These are phyloP conservation scores for Allacma fusca DNA, from an alignment of 2,888 invertebrate genomes.

Conservation along the genomic window DNA sequence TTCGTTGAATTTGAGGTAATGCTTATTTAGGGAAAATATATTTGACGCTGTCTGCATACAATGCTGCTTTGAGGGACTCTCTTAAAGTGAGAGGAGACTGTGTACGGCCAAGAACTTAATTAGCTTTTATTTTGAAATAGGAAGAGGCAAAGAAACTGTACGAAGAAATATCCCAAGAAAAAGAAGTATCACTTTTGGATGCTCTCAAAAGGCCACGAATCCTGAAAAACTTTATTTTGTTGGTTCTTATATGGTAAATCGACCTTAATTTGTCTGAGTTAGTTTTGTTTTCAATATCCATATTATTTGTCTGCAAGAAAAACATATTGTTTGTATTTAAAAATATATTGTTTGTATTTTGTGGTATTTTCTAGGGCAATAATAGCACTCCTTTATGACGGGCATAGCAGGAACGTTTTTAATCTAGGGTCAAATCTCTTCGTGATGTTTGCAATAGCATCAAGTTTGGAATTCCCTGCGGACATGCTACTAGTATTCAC, in stretches of 20 bases:
- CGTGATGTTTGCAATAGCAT: slow-evolving; percentile 68
- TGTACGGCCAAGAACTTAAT: no score
- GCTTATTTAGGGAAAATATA: no score
- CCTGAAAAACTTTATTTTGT: slow-evolving; percentile 77
- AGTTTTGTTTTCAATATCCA: background rate
- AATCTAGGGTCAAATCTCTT: slow-evolving; percentile 65
- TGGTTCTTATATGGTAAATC: slow-evolving; percentile 79
- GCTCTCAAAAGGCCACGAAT: slow-evolving; percentile 81
- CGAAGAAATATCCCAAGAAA: slow-evolving; percentile 64
- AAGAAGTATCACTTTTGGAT: slow-evolving; percentile 79
- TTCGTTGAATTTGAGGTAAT: slow-evolving; percentile 77
- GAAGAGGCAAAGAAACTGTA: slow-evolving; percentile 68
- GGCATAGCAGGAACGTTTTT: slow-evolving; percentile 86
- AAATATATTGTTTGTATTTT: slow-evolving; percentile 14
- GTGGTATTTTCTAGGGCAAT: slow-evolving; percentile 71
- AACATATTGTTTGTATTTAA: slow-evolving; percentile 10
- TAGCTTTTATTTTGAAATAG: no score
- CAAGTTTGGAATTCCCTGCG: slow-evolving; percentile 83
- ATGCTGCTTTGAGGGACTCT: no score
- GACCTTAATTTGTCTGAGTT: background rate
- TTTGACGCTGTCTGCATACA: no score
- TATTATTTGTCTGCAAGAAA: no score
- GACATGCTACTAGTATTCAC: slow-evolving; percentile 81
- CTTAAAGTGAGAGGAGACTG: no score
- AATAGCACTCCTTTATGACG: slow-evolving; percentile 86